phyloP scores from a whole-genome alignment of 2,888 invertebrate genomes.

The Synergus itoensis region DNA sequence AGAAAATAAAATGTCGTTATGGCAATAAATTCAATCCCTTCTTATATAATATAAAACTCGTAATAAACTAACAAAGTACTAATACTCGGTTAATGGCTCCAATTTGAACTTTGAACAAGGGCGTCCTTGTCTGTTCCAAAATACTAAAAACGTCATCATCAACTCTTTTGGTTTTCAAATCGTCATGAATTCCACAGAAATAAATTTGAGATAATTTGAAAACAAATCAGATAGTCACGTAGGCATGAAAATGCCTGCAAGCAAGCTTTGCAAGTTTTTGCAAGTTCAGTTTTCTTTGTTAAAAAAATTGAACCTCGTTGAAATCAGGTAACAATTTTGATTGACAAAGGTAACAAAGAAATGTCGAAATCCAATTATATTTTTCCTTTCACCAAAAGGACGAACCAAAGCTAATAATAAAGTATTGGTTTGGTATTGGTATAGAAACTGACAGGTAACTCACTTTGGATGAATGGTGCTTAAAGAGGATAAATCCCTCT shows the following conservation, averaged over 20 bases:
- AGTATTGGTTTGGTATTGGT: not conserved
- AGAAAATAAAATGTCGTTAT: not conserved
- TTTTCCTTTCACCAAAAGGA: not conserved
- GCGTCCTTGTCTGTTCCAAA: slow-evolving; percentile 23
- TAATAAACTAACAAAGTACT: not conserved
- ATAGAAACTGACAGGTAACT: not conserved
- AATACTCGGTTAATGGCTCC: not conserved
- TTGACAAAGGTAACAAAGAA: not conserved
- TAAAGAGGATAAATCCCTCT: not conserved
- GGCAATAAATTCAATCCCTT: not conserved
- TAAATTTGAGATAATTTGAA: not conserved
- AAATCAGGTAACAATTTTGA: not conserved
- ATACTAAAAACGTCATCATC: slow-evolving; percentile 20
- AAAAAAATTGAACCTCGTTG: not conserved
- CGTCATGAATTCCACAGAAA: not conserved
- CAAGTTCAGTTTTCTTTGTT: not conserved
- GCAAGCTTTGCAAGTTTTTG: not conserved
- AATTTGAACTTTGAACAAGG: slow-evolving; percentile 36
- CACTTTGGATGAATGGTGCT: slow-evolving; percentile 30
- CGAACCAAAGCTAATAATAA: not conserved
- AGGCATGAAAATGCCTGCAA: not conserved
- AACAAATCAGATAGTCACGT: not conserved
- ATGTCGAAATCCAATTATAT: not conserved
- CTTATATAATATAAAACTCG: not conserved
- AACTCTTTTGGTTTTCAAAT: not conserved